Base-by-base conservation (phyloP, 2,888 invertebrate genomes). In the Hedychridium roseum region DNA sequence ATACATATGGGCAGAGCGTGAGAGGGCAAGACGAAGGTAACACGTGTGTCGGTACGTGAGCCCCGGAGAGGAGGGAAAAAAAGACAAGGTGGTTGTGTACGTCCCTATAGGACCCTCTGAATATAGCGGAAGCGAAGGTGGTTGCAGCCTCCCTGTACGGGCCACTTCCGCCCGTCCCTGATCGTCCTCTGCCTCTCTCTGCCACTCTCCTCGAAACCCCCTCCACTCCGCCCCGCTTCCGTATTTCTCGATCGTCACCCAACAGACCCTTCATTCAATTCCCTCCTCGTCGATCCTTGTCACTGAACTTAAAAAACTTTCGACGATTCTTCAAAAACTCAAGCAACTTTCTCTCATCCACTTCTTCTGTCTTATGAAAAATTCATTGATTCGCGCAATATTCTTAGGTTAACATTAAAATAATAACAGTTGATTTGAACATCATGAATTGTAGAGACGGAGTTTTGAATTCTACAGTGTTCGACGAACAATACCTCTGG, bases 81-180 rank as follows among this genome's bases (percentile, higher is more conserved):
- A 70, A 68, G 64, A 70, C 64, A 71, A 72, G 71, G 70, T 73
- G 73, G 70, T 69, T 66, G 66, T 62, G 61, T 66, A 43, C 53
- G 52, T 63, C 51, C 47, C 42, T 47, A 53, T 45, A 15, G 31
- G 54, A 43, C 61, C 49, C 41, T 50, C 66, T 74, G 66, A 71
- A 76, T 76, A 68, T 71, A 72, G 71, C 78, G 78, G 78, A 78
- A 78, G 77, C 76, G 73, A 77, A 76, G 76, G 76, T 75, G 77
- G 75, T 75, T 71, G 70, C 72, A 74, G 73, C 72, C 71, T 73
- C 72, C 71, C 68, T 60, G 63, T 66, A 64, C 68, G 62, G 70
- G 68, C 66, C 74, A 73, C 68, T 74, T 77, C 78, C 78, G 76
- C 74, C 70, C 68, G 67, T 68, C 64, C n/a, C n/a, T n/a, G n/a